Conservation (phyloP, 1,140 invertebrate species). For the Drosophila parabipectinata region DNA sequence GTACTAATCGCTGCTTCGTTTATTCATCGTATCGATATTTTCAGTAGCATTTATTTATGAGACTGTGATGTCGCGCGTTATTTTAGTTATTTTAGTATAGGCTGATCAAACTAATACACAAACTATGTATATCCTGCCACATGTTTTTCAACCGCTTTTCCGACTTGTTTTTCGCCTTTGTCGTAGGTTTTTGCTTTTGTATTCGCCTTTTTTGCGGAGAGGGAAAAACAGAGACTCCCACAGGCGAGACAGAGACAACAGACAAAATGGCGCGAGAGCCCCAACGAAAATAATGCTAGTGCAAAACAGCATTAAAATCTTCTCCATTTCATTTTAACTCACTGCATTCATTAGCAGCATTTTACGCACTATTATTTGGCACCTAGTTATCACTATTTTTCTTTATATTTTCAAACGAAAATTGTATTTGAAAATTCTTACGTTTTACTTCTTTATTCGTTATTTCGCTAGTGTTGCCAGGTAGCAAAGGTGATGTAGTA, state of each 20-base stretch:
- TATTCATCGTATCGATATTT: conserved; percentile 81
- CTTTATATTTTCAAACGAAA: conserved; percentile 46
- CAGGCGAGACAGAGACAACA: conserved; percentile 54
- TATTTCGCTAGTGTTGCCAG: conserved; percentile 13
- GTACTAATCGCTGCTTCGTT: conserved; percentile 79
- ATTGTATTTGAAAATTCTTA: conserved; percentile 66
- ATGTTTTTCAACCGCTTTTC: conserved; percentile 39
- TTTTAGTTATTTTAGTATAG: conserved; percentile 55
- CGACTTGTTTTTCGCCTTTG: conserved; percentile 20
- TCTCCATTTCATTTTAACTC: background rate
- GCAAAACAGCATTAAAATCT: conserved; percentile 48
- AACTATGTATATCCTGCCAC: conserved; percentile 18
- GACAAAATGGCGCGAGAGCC: conserved; percentile 79
- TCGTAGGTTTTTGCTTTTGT: conserved; percentile 38
- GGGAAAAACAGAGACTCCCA: conserved; percentile 47
- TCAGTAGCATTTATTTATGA: conserved; percentile 75
- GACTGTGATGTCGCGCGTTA: conserved; percentile 51
- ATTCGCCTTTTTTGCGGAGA: conserved; percentile 51
- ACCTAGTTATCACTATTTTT: conserved; percentile 36
- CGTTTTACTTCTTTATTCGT: conserved; percentile 74
- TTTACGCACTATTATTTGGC: conserved; percentile 6
- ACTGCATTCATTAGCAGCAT: conserved; percentile 3
- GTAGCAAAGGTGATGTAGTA: background rate
- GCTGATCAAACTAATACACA: conserved; percentile 35
- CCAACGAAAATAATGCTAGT: conserved; percentile 58